Evolutionary conservation across 1,140 invertebrate species (phyloP).

Genomic region (Cydia amplana): DNA sequence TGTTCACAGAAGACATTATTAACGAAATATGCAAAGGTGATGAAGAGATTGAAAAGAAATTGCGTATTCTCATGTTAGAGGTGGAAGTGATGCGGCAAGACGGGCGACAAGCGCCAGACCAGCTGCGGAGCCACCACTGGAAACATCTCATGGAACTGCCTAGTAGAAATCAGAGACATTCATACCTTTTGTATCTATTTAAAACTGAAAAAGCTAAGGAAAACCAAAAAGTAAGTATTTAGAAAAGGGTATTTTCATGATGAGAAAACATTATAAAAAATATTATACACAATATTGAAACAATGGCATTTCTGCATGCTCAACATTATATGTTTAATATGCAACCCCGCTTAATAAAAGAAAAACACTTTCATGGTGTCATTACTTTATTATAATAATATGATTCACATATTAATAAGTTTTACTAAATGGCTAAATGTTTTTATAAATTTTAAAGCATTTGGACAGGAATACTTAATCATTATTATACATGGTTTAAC

Average conservation of each 20-base stretch:
- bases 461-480: no score
- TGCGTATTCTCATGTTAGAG: conserved; percentile 80
- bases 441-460: no score
- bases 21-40: conserved; percentile 60
- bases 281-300: no score
- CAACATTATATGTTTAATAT: no score
- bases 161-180: conserved; percentile 76
- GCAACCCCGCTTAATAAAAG: no score
- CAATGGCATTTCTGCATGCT: no score
- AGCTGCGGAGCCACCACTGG: conserved; percentile 80
- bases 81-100: conserved; percentile 81
- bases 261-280: no score
- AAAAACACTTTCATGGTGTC: no score
- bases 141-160: conserved; percentile 79
- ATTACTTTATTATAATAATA: no score
- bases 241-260: background rate
- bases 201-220: conserved; percentile 81
- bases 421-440: no score
- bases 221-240: conserved; percentile 50
- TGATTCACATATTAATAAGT: no score
- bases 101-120: conserved; percentile 78
- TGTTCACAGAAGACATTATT: conserved; percentile 52
- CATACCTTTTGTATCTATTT: conserved; percentile 83
- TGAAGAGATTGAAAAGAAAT: conserved; percentile 66
- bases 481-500: conserved; percentile 35